A percentile compares a stretch with the other conserved stretches of the same genome.
These are phyloP conservation scores for Avahi laniger DNA, from an alignment of 2,797 vertebrate species.

Conservation along the genomic window DNA sequence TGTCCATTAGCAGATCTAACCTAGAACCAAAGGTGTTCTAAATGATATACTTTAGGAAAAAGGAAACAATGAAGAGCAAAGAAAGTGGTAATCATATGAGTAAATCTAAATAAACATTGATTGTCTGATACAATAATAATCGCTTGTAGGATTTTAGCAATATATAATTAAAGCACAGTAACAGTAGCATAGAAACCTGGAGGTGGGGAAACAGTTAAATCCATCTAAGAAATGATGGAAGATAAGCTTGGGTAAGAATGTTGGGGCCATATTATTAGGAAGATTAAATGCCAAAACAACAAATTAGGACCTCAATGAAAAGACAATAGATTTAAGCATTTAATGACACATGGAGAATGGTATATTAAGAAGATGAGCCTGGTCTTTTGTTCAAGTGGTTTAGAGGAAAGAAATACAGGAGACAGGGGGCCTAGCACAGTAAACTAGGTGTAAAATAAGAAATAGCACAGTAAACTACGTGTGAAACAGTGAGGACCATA, in stretches of 20 bases:
- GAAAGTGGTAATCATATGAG: background rate
- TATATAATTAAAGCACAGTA: background rate
- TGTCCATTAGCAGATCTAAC: background rate
- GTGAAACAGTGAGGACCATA: background rate
- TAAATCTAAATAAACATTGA: background rate
- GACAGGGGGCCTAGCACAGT: background rate
- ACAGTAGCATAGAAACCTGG: background rate
- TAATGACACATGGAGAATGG: background rate
- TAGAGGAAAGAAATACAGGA: background rate
- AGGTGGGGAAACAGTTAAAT: background rate
- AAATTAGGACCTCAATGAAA: background rate
- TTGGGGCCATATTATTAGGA: background rate
- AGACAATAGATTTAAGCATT: constrained; percentile 19
- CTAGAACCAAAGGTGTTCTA: background rate
- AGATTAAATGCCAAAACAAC: background rate
- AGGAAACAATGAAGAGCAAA: background rate
- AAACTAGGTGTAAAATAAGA: background rate
- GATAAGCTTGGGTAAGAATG: background rate
- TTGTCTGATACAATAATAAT: background rate
- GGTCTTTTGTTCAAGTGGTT: background rate
- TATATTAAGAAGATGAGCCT: background rate
- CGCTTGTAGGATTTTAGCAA: background rate
- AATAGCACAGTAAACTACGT: background rate
- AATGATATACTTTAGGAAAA: background rate
- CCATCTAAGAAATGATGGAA: background rate